Evolutionary conservation across 2,888 invertebrate species (phyloP).

Genomic region (Dicranocentrus wangi): DNA sequence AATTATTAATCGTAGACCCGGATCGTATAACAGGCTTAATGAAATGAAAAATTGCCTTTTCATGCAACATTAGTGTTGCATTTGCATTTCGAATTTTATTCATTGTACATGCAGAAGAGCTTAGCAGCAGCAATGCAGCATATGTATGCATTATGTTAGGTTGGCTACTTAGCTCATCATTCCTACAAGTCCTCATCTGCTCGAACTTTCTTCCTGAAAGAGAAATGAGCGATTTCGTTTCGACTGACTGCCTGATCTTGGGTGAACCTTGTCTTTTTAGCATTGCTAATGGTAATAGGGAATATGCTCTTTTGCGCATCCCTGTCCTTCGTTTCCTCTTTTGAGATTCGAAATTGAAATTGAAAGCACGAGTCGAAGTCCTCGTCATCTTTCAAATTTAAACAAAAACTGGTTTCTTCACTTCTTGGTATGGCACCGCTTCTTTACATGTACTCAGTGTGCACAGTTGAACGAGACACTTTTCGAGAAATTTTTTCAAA

Average conservation of each 20-base stretch:
- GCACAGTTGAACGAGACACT: constrained; percentile 41
- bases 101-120: no score
- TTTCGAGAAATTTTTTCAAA: constrained; percentile 20
- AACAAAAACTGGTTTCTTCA: constrained; percentile 30
- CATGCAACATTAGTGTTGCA: no score
- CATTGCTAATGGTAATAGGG: background rate
- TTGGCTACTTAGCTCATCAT: no score
- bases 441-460: background rate
- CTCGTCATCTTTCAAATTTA: constrained; percentile 7
- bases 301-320: background rate
- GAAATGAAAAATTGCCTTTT: no score
- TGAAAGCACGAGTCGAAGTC: constrained; percentile 54
- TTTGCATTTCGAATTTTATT: no score
- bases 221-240: background rate
- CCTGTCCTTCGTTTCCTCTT: constrained; percentile 29
- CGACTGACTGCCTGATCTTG: background rate
- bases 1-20: no score
- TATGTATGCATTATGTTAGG: no score
- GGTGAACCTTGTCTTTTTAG: background rate
- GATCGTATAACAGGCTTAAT: no score
- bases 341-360: constrained; percentile 31
- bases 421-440: background rate
- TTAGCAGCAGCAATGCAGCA: no score
- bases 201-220: constrained; percentile 9
- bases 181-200: no score